These are phyloP conservation scores for Danionella dracula DNA, from an alignment of 2,797 vertebrate genomes.

Conservation along the genomic window DNA sequence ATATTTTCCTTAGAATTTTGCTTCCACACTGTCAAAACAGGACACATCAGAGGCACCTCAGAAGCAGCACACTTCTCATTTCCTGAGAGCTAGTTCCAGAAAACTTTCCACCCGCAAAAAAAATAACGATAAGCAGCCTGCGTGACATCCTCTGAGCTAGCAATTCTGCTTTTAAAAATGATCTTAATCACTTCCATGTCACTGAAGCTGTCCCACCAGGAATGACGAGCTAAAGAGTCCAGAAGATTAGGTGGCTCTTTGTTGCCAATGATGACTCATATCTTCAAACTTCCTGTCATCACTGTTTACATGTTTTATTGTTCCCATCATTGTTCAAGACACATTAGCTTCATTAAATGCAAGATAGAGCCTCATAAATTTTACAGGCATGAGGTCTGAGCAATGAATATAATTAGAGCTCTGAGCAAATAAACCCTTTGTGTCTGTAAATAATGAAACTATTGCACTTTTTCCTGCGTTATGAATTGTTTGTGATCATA, in stretches of 20 bases:
- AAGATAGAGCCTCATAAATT: slow-evolving; percentile 31
- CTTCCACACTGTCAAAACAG: slow-evolving; percentile 37
- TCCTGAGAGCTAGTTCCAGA: slow-evolving; percentile 10
- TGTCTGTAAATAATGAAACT: slow-evolving; percentile 40
- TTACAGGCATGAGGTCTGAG: slow-evolving; percentile 34
- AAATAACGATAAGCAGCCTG: slow-evolving; percentile 17
- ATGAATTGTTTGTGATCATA: slow-evolving; percentile 17
- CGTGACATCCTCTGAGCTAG: slow-evolving; percentile 6
- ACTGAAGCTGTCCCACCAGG: slow-evolving; percentile 6
- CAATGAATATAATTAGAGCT: slow-evolving; percentile 41
- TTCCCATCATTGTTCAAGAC: slow-evolving; percentile 25
- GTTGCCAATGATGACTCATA: background rate
- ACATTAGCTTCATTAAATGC: slow-evolving; percentile 38
- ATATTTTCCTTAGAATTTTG: background rate
- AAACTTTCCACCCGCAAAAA: slow-evolving; percentile 1
- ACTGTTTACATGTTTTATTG: slow-evolving; percentile 9
- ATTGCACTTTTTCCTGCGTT: slow-evolving; percentile 21
- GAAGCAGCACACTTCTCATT: background rate
- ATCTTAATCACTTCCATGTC: slow-evolving; percentile 32
- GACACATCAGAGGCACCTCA: slow-evolving; percentile 25
- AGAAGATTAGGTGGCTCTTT: background rate
- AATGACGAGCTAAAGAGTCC: background rate
- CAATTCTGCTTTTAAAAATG: slow-evolving; percentile 17
- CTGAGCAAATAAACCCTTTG: slow-evolving; percentile 45
- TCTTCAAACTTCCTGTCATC: background rate